Percentiles rank a stretch among this genome's conserved stretches.
phyloP scores from a whole-genome alignment of 35 echinoderm and acorn worm genomes.

The Eucidaris tribuloides region DNA sequence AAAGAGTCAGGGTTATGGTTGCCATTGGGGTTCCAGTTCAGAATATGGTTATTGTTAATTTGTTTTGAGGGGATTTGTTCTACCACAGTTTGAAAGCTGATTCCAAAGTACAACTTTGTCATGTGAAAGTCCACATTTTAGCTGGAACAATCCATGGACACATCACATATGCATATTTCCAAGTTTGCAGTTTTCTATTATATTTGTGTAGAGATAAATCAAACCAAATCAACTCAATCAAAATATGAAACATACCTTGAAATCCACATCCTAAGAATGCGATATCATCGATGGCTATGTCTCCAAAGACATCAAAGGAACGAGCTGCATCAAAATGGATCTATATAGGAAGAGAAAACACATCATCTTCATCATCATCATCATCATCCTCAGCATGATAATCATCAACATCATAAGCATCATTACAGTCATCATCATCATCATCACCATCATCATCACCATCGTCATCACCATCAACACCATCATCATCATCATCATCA shows the following conservation, averaged over 20 bases:
- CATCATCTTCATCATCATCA: background rate
- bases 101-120: too few species aligned
- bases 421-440: background rate
- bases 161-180: too few species aligned
- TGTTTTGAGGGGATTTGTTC: too few species aligned
- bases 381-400: background rate
- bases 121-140: too few species aligned
- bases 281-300: conserved; percentile 87
- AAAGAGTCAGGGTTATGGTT: too few species aligned
- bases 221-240: background rate
- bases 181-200: too few species aligned
- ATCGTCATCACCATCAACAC: background rate
- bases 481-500: background rate
- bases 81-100: too few species aligned
- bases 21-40: too few species aligned
- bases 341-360: background rate
- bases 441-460: background rate
- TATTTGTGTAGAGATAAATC: background rate
- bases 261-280: conserved; percentile 47
- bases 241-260: conserved; percentile 39
- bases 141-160: too few species aligned
- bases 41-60: too few species aligned
- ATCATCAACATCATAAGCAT: background rate
- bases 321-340: conserved; percentile 66
- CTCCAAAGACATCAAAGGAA: conserved; percentile 70